Evolutionary conservation across 2,888 invertebrate genomes (phyloP).

Genomic region (Subacronicta megacephala): DNA sequence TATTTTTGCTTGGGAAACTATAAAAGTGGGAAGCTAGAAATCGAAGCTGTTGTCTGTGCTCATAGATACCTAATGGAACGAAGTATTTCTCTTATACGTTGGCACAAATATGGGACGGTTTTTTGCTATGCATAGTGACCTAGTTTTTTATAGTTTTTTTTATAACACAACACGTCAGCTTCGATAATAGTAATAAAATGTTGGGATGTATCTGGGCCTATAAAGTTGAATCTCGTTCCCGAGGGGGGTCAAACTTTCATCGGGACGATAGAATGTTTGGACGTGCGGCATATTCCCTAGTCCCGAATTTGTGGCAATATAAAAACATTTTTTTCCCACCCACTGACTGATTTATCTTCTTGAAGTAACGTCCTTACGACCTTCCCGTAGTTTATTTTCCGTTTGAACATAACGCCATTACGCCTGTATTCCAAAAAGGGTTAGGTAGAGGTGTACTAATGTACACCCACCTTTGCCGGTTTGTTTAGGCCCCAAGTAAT

Average conservation of each 20-base stretch:
- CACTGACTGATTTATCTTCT: slow-evolving; percentile 45
- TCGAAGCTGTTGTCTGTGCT: slow-evolving; percentile 12
- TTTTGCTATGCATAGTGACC: slow-evolving; percentile 40
- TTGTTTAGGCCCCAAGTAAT: no score
- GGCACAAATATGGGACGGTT: slow-evolving; percentile 21
- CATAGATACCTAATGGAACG: slow-evolving; percentile 17
- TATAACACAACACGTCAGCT: slow-evolving; percentile 50
- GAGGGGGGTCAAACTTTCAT: slow-evolving; percentile 40
- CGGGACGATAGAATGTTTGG: slow-evolving; percentile 37
- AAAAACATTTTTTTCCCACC: slow-evolving; percentile 49
- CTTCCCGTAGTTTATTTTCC: slow-evolving; percentile 25
- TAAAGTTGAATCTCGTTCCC: slow-evolving; percentile 36
- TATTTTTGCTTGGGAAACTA: slow-evolving; percentile 18
- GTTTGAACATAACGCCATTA: no score
- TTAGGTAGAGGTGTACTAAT: no score
- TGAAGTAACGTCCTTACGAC: no score
- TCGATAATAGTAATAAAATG: slow-evolving; percentile 54
- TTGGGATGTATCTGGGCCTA: slow-evolving; percentile 36
- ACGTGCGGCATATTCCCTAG: slow-evolving; percentile 36
- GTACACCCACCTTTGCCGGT: no score
- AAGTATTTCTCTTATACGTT: slow-evolving; percentile 35
- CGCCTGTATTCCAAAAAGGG: no score
- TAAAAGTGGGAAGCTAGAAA: slow-evolving; percentile 21
- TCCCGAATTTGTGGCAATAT: slow-evolving; percentile 26
- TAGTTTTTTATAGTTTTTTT: slow-evolving; percentile 35